Conservation (phyloP, 2,113 vertebrate genomes). For the Gopherus flavomarginatus region DNA sequence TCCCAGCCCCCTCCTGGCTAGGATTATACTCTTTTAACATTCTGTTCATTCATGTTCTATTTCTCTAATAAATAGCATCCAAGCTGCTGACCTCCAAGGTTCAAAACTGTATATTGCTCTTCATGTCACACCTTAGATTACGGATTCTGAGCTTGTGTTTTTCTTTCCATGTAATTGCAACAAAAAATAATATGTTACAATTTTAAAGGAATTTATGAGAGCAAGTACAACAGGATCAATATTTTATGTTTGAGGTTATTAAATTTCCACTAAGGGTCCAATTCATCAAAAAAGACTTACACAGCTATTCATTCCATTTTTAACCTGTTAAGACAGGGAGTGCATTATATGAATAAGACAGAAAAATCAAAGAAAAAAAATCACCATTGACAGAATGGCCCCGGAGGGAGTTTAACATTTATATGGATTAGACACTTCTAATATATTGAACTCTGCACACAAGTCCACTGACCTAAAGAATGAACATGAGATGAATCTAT, state of each 20-base stretch:
- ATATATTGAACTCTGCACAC: slow-evolving; percentile 19
- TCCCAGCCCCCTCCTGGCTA: neutral
- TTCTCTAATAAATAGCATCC: slow-evolving; percentile 23
- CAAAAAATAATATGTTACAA: slow-evolving; percentile 1
- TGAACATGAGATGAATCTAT: slow-evolving; percentile 6
- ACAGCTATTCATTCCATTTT: slow-evolving; percentile 39
- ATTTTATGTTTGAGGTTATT: slow-evolving; percentile 71
- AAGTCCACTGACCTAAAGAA: neutral
- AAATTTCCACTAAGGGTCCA: slow-evolving; percentile 60
- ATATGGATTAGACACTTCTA: slow-evolving; percentile 7
- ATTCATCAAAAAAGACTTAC: slow-evolving; percentile 66
- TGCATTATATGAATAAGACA: slow-evolving; percentile 19
- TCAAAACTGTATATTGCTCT: slow-evolving; percentile 16
- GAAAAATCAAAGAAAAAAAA: slow-evolving; percentile 68
- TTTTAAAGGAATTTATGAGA: slow-evolving; percentile 57
- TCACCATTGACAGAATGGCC: slow-evolving; percentile 32
- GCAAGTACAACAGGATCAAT: slow-evolving; percentile 56
- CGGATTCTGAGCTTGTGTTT: slow-evolving; percentile 36
- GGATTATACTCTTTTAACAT: neutral
- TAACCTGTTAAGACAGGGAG: slow-evolving; percentile 22
- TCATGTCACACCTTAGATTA: neutral
- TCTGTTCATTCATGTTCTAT: neutral
- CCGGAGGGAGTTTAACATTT: slow-evolving; percentile 9
- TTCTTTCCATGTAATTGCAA: slow-evolving; percentile 24
- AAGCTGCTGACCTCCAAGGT: slow-evolving; percentile 25